phyloP scores from a whole-genome alignment of 2,797 vertebrate genomes.

The Poeciliopsis turneri region DNA sequence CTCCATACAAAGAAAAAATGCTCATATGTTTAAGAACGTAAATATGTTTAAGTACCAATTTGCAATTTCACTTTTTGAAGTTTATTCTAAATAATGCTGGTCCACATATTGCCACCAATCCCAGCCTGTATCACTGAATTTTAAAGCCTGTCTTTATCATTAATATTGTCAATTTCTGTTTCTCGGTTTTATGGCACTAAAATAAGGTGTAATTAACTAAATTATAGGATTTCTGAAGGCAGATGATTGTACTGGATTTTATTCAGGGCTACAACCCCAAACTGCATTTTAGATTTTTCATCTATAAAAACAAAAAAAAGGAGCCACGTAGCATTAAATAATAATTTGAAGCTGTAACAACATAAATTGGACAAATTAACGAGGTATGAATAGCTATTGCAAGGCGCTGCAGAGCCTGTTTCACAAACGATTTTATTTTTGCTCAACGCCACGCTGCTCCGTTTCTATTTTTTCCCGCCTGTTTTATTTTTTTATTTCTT shows the following conservation, averaged over 20 bases:
- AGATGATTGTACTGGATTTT: background rate
- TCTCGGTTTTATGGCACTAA: background rate
- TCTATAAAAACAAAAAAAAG: background rate
- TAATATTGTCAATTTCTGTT: background rate
- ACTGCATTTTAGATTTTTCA: background rate
- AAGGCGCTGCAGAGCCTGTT: background rate
- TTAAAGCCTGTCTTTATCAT: background rate
- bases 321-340: background rate
- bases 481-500: background rate
- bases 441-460: background rate
- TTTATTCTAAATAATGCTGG: background rate
- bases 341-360: background rate
- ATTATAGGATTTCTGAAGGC: background rate
- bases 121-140: background rate
- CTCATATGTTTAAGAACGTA: background rate
- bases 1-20: background rate
- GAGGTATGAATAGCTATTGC: background rate
- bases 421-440: background rate
- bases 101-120: background rate
- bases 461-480: conserved; percentile 32
- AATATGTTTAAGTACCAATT: background rate
- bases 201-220: background rate
- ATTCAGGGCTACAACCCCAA: background rate
- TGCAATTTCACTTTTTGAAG: background rate
- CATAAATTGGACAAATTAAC: background rate